phyloP scores from a whole-genome alignment of 1,140 invertebrate species.

The Drosophila tristis region DNA sequence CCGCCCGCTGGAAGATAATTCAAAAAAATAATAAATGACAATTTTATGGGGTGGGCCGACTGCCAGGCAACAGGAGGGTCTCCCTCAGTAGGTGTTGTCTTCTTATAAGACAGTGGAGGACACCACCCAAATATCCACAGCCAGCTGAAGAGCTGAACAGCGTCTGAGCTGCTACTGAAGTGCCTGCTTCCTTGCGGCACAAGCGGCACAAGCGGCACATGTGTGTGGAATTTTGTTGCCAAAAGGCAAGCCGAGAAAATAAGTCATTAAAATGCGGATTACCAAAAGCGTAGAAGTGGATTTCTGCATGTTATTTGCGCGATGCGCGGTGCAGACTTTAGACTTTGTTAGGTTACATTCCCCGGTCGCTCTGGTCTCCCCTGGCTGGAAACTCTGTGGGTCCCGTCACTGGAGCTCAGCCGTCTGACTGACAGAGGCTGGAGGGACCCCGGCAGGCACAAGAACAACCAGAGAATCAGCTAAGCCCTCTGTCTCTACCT shows the following conservation, averaged over 20 bases:
- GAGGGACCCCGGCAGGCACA: conserved; percentile 23
- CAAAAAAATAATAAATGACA: conserved; percentile 79
- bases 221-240: conserved; percentile 58
- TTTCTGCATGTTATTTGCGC: conserved; percentile 76
- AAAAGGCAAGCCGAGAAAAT: conserved; percentile 76
- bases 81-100: conserved; percentile 58
- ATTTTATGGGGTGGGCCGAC: conserved; percentile 61
- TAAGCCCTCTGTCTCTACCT: conserved; percentile 52
- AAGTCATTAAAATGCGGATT: conserved; percentile 82
- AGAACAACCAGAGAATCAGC: conserved; percentile 37
- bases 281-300: conserved; percentile 78
- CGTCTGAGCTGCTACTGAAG: not conserved
- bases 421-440: conserved; percentile 56
- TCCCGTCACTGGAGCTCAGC: conserved; percentile 44
- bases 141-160: not conserved
- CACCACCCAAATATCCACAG: conserved; percentile 31
- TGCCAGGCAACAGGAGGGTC: conserved; percentile 20
- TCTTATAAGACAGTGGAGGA: conserved; percentile 29
- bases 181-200: conserved; percentile 17
- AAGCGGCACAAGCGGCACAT: conserved; percentile 46
- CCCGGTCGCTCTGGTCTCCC: conserved; percentile 1
- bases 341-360: conserved; percentile 44
- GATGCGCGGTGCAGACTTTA: conserved; percentile 60
- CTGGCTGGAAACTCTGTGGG: conserved; percentile 32
- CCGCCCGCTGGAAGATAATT: conserved; percentile 52